Conservation (phyloP, 2,888 invertebrate genomes). For the Hybos culiciformis region DNA sequence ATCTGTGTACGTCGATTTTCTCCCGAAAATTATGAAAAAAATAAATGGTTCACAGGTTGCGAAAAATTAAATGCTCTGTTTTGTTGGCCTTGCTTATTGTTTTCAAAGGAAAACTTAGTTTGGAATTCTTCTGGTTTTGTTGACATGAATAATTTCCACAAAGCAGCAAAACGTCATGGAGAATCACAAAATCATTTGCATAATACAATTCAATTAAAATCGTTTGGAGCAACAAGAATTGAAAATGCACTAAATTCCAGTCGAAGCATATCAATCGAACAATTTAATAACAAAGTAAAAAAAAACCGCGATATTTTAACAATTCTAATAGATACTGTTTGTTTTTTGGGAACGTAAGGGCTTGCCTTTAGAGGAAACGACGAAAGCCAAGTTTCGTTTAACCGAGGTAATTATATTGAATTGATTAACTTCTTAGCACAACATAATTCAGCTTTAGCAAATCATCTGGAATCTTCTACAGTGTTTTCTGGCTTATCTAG, state of each 20-base stretch:
- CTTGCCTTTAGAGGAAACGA: slow-evolving; percentile 11
- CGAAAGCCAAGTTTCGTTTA: slow-evolving; percentile 13
- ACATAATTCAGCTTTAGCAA: slow-evolving; percentile 14
- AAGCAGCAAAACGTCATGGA: not conserved
- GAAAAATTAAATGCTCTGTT: not conserved
- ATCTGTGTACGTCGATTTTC: not conserved
- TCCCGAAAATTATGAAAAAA: not conserved
- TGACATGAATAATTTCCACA: slow-evolving; percentile 2
- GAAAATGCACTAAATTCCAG: not conserved
- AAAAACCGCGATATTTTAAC: slow-evolving; percentile 17
- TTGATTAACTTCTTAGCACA: slow-evolving; percentile 14
- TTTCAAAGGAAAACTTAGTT: not conserved
- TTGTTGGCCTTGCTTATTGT: not conserved
- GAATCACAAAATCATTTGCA: not conserved
- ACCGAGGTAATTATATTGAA: slow-evolving; percentile 17
- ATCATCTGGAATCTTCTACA: slow-evolving; percentile 16
- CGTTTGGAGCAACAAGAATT: not conserved
- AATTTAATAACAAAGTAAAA: slow-evolving; percentile 16
- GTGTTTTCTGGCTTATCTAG: slow-evolving; percentile 18
- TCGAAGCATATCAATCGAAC: not conserved
- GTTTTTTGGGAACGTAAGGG: slow-evolving; percentile 13
- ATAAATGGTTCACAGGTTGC: slow-evolving; percentile 1
- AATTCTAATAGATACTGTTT: slow-evolving; percentile 14
- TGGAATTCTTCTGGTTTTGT: not conserved
- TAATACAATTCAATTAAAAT: not conserved